phyloP scores from a whole-genome alignment of 2,113 vertebrate species.

The Calyptomena viridis region DNA sequence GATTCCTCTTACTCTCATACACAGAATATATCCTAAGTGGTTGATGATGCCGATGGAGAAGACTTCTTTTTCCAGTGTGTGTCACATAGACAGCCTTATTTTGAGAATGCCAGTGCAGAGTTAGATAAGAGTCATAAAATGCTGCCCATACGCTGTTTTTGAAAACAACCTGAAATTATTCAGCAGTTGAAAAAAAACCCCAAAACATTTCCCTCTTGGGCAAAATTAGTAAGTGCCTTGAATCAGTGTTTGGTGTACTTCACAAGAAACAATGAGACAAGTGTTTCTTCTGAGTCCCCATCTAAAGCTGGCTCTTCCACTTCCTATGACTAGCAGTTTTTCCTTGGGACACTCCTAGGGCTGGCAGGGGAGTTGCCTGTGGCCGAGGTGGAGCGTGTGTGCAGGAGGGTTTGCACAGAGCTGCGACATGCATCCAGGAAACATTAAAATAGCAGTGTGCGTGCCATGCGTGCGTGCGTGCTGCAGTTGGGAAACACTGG shows the following conservation, averaged over 20 bases:
- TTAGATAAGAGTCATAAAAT: background rate
- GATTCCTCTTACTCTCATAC: background rate
- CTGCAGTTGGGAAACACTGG: background rate
- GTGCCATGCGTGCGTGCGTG: background rate
- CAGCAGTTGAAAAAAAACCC: background rate
- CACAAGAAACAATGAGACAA: background rate
- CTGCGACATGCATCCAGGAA: background rate
- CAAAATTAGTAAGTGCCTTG: background rate
- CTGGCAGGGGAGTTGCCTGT: background rate
- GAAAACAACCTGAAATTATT: background rate
- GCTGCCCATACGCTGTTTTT: background rate
- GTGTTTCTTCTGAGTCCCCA: background rate
- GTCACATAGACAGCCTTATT: rapidly evolving
- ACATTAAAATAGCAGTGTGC: background rate
- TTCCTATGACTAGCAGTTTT: background rate
- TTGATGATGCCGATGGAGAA: background rate
- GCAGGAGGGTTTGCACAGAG: background rate
- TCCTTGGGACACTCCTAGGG: background rate
- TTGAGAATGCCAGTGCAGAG: background rate
- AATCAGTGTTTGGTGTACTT: background rate
- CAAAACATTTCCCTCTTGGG: background rate
- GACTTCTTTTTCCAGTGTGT: background rate
- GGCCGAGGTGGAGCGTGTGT: background rate
- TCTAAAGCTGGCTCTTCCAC: background rate
- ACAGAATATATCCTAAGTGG: background rate